Evolutionary conservation across 2,888 invertebrate genomes (phyloP), one percentile per base, ranked within the genome.

Genomic region (Gastrophysa polygoni): DNA sequence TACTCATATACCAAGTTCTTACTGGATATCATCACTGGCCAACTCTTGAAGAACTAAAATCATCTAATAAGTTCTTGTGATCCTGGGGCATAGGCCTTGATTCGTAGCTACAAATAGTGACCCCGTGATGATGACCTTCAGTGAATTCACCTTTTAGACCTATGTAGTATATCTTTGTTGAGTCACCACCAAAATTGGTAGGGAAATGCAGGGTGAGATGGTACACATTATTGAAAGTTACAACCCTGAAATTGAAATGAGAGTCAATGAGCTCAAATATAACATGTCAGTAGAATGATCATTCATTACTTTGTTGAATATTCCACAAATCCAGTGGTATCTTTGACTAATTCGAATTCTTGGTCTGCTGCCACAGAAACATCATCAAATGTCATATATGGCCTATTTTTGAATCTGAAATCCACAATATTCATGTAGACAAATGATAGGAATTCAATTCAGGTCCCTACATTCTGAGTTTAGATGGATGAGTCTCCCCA

Each of bases 381-480:
- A 83, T 97, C 93, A 84, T 97, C 97, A 83, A 99, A 98, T 18
- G 94, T 92, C 96, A 98, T 95, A 72, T 90, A 87, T 1, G 94
- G 94, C 63, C 93, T 87, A 83, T 98, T 98, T 83, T 97, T 98
- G 81, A 87, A 98, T 70, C 97, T 95, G 73, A 67, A 81, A 79
- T 44, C 29, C 63, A 17, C 18, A 55, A 47, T 3, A 24, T 24
- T 5, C 24, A 24, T 24, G 7, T 24, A 7, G 7, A 7, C 4
- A 24, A 24, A 24, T 5, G 24, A 24, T 7, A 24, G 7, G 24
- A 3, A 24, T 24, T 24, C 7, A 5, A 24, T 24, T 24, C 7
- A 24, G 24, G n/a, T 63, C 86, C 90, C 88, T 84, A 98, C 93
- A 98, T 77, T 85, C 92, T 89, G 82, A 98, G 87, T 81, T 88